A percentile compares a stretch with the other conserved stretches of the same genome.
phyloP scores from a whole-genome alignment of 2,888 invertebrate species.

The Cordilura impudica region DNA sequence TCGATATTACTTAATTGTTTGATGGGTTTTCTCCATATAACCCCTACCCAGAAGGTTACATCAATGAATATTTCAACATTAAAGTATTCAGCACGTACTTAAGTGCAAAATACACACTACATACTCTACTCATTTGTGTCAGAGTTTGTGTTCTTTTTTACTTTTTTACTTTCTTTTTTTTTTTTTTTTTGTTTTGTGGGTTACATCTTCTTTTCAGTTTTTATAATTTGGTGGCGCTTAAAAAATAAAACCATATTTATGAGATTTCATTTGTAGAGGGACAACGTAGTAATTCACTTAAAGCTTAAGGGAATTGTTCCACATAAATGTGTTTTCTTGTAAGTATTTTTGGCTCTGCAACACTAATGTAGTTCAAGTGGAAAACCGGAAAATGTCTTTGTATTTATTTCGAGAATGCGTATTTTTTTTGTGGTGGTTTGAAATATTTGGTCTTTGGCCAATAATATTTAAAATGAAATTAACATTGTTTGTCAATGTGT shows the following conservation, averaged over 20 bases:
- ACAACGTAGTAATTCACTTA: slow-evolving; percentile 41
- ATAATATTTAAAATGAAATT: slow-evolving; percentile 33
- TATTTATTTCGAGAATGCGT: slow-evolving; percentile 18
- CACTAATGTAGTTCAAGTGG: slow-evolving; percentile 33
- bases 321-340: slow-evolving; percentile 16
- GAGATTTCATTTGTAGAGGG: slow-evolving; percentile 14
- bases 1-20: too few relatives aligned
- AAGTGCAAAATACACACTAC: background rate
- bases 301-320: slow-evolving; percentile 18
- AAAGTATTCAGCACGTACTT: too few relatives aligned
- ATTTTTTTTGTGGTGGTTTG: slow-evolving; percentile 2
- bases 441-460: slow-evolving; percentile 37
- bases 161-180: background rate
- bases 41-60: too few relatives aligned
- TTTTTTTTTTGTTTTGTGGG: background rate
- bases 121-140: too few relatives aligned
- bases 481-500: slow-evolving; percentile 50
- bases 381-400: slow-evolving; percentile 18
- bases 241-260: background rate
- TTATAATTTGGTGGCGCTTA: slow-evolving; percentile 9
- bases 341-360: slow-evolving; percentile 28
- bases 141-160: too few relatives aligned
- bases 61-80: slow-evolving; percentile 6
- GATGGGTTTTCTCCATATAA: too few relatives aligned
- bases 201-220: background rate